phyloP scores from a whole-genome alignment of 2,113 vertebrate genomes.

The Lycaon pictus region DNA sequence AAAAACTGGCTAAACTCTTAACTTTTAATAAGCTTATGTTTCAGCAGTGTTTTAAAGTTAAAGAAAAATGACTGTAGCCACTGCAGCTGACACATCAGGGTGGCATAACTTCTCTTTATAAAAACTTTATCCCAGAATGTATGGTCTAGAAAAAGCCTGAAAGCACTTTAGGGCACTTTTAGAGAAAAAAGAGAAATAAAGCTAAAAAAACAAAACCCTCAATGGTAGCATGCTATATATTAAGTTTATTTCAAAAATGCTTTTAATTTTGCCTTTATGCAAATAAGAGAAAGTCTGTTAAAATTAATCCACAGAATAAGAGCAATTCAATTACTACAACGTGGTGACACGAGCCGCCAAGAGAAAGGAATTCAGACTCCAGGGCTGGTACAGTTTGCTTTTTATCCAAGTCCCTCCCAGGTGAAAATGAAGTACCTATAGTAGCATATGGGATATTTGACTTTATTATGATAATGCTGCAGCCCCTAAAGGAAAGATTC shows the following conservation, averaged over 20 bases:
- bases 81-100: not conserved
- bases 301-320: constrained; percentile 66
- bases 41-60: constrained; percentile 49
- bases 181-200: constrained; percentile 11
- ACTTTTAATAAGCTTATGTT: constrained; percentile 47
- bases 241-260: constrained; percentile 61
- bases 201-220: not conserved
- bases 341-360: not conserved
- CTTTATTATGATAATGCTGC: constrained; percentile 66
- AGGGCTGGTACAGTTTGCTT: not conserved
- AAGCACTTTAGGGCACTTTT: not conserved
- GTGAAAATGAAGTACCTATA: constrained; percentile 2
- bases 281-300: constrained; percentile 69
- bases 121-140: constrained; percentile 59
- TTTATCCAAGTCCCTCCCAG: constrained; percentile 50
- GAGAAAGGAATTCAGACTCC: constrained; percentile 41
- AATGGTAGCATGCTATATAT: not conserved
- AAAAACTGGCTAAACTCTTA: constrained; percentile 22
- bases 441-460: constrained; percentile 43
- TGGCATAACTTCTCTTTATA: constrained; percentile 34
- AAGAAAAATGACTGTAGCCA: not conserved
- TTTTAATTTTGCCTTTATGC: constrained; percentile 67
- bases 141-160: constrained; percentile 39
- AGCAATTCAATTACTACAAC: constrained; percentile 44
- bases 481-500: constrained; percentile 53